phyloP scores from a whole-genome alignment of 1,140 invertebrate genomes.

The Danaus plexippus region DNA sequence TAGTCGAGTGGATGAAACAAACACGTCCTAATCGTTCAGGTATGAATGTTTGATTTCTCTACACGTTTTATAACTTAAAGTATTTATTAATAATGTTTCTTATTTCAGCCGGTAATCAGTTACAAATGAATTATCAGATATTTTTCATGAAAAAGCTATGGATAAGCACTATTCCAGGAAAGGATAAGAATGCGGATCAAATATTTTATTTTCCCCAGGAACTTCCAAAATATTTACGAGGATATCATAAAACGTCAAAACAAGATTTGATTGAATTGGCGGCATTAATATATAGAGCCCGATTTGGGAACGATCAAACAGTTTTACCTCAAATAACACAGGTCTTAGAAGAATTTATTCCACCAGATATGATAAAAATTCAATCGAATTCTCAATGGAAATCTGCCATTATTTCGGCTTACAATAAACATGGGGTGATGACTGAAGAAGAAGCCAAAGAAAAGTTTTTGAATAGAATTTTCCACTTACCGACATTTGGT shows the following conservation, averaged over 20 bases:
- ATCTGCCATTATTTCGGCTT: slow-evolving; percentile 78
- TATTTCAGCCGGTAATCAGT: slow-evolving; percentile 63
- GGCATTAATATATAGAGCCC: slow-evolving; percentile 85
- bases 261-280: slow-evolving; percentile 86
- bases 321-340: slow-evolving; percentile 75
- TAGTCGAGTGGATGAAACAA: slow-evolving; percentile 89
- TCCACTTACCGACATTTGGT: slow-evolving; percentile 90
- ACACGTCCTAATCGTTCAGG: slow-evolving; percentile 82
- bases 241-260: slow-evolving; percentile 87
- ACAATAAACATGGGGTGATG: slow-evolving; percentile 75
- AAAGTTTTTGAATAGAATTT: slow-evolving; percentile 86
- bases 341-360: slow-evolving; percentile 83
- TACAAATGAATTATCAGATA: slow-evolving; percentile 91
- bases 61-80: neutral
- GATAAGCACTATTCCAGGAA: slow-evolving; percentile 91
- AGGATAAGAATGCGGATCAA: slow-evolving; percentile 89
- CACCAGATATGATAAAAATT: slow-evolving; percentile 82
- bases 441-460: slow-evolving; percentile 84
- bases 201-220: slow-evolving; percentile 98
- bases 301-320: slow-evolving; percentile 80
- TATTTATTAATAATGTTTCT: slow-evolving; percentile 14
- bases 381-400: slow-evolving; percentile 88
- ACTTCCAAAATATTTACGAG: slow-evolving; percentile 91
- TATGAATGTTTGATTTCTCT: slow-evolving; percentile 49
- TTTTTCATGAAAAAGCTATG: slow-evolving; percentile 98